Conservation (phyloP, 2,888 invertebrate species). For the Pherbina coryleti region DNA sequence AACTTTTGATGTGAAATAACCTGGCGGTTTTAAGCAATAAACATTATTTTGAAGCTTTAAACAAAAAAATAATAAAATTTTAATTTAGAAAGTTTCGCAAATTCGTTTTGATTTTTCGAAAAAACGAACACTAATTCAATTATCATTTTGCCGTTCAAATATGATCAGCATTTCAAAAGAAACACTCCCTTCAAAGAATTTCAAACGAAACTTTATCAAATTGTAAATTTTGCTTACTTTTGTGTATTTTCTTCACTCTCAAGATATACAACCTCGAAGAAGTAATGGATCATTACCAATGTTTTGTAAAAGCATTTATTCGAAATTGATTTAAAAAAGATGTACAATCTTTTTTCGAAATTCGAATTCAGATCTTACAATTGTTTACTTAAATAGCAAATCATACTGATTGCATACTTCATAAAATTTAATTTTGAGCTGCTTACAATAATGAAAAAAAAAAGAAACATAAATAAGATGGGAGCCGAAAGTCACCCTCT, state of each 20-base stretch:
- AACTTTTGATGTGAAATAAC: background rate
- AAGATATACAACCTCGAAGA: too few species aligned
- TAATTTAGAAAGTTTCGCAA: background rate
- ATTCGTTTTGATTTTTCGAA: background rate
- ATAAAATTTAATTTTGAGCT: background rate
- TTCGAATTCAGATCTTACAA: background rate
- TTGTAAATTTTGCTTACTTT: too few species aligned
- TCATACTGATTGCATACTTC: background rate
- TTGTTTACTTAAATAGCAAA: background rate
- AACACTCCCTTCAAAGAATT: too few species aligned
- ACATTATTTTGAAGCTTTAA: background rate
- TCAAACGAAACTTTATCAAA: too few species aligned
- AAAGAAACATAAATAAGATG: background rate
- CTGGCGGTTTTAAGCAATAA: too few species aligned
- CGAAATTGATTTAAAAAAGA: too few species aligned
- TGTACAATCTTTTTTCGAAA: too few species aligned
- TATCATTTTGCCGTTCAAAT: too few species aligned
- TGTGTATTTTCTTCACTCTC: too few species aligned
- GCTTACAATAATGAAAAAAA: background rate
- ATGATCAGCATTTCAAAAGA: too few species aligned
- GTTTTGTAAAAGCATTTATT: too few species aligned
- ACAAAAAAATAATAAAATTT: background rate
- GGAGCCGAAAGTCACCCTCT: conserved; percentile 12
- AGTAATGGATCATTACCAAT: too few species aligned
- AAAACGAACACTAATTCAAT: background rate